Base-by-base conservation (phyloP, 2,113 vertebrate genomes). In the Semicossyphus pulcher region DNA sequence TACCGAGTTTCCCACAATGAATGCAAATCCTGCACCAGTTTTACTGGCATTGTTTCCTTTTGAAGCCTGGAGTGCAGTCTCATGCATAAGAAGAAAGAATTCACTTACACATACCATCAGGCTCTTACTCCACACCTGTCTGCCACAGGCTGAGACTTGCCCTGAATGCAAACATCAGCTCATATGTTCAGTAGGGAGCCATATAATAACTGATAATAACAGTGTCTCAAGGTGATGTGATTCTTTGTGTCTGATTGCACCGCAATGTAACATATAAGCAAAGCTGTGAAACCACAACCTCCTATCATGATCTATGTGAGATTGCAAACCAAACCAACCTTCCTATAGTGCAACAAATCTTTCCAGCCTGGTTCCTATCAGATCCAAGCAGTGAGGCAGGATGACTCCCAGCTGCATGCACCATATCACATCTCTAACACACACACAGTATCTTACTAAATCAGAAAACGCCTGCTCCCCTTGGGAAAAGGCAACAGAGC, bases 351-450 rank as follows among this genome's bases (percentile, higher is more conserved):
- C 34, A 69, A 67, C 31, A 42, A 59, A 71, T 18, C 39, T 68
- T 80, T 32, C 25, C 51, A 48, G n/a, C 29, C 20, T 9, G 18
- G 32, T 34, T 71, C 76, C 39, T 53, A 78, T 88, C 81, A 85
- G 76, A 84, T 88, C 25, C 16, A 37, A 56, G 65, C 57, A 21
- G 52, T 3, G 45, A 63, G 62, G 42, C 4, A 4, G 56, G 45
- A 49, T 39, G 34, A 47, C 26, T 70, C 32, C 56, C 29, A 77
- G 32, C 52, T 68, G 18, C 41, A 21, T 31, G 42, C 3, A 45
- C 14, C 41, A 4, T 65, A 84, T 83, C 79, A 21, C 51, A 76
- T 78, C 74, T 76, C 41, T 25, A 15, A 59, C 57, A 36, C 59
- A 14, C n/a, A n/a, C n/a, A n/a, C n/a, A n/a, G n/a, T 28, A 80